Conservation (phyloP, 2,888 invertebrate genomes). For the Andricus quercusramuli region DNA sequence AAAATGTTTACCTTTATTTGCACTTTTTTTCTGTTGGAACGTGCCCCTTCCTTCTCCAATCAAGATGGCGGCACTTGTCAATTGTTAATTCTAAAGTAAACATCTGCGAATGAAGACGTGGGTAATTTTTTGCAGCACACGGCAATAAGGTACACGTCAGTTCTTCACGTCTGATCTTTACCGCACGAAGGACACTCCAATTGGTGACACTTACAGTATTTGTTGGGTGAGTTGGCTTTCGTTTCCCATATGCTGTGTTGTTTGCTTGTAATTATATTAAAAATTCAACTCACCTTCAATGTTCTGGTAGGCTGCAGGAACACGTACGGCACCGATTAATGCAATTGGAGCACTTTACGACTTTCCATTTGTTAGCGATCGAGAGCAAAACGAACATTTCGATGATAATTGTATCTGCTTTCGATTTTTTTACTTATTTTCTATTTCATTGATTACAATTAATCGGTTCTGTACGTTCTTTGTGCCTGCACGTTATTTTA, state of each 20-base stretch:
- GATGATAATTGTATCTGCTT: not conserved
- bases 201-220: not conserved
- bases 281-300: not conserved
- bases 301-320: not conserved
- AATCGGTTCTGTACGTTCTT: not conserved
- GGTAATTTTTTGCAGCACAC: not conserved
- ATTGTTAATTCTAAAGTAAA: not conserved
- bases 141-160: not conserved
- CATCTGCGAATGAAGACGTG: not conserved
- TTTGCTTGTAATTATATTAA: not conserved
- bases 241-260: not conserved
- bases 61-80: not conserved
- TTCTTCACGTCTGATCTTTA: not conserved
- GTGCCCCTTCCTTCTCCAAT: too few relatives aligned
- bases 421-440: not conserved
- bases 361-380: not conserved
- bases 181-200: not conserved
- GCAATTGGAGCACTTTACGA: not conserved
- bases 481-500: not conserved
- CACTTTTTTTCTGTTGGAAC: too few relatives aligned
- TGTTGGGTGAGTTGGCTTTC: not conserved
- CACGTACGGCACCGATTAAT: not conserved
- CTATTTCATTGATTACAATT: not conserved
- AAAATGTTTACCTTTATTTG: not conserved
- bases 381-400: not conserved